Evolutionary conservation across 2,888 invertebrate species (phyloP).

Genomic region (Cryptus viduatorius): DNA sequence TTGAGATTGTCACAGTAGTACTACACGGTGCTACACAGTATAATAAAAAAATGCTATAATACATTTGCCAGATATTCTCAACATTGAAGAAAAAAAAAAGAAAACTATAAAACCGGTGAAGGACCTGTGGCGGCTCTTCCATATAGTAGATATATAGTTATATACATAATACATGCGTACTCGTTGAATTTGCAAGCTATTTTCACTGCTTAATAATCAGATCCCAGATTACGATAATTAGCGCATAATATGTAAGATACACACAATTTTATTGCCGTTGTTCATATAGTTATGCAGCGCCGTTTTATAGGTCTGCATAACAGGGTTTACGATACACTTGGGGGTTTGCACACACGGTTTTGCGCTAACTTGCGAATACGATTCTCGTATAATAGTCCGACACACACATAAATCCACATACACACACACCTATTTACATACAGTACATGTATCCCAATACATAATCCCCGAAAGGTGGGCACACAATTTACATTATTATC

Average conservation of each 20-base stretch:
- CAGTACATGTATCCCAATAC: constrained; percentile 1
- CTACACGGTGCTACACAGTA: not conserved
- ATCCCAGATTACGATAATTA: constrained; percentile 77
- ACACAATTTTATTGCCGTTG: constrained; percentile 64
- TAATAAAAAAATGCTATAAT: not conserved
- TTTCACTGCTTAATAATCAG: constrained; percentile 73
- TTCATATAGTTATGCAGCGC: constrained; percentile 60
- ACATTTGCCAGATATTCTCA: constrained; percentile 38
- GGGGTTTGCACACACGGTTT: constrained; percentile 19
- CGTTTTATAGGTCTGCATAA: constrained; percentile 69
- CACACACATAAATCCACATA: not conserved
- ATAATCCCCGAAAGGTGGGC: constrained; percentile 44
- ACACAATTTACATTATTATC: constrained; percentile 65
- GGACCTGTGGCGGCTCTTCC: constrained; percentile 70
- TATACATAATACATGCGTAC: not conserved
- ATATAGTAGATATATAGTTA: constrained; percentile 10
- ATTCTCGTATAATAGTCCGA: constrained; percentile 22
- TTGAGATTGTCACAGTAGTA: not conserved
- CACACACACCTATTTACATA: not conserved
- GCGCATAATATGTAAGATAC: constrained; percentile 74
- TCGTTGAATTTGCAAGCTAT: constrained; percentile 51
- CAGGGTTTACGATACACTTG: constrained; percentile 63
- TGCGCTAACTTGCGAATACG: constrained; percentile 49
- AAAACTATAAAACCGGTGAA: constrained; percentile 72
- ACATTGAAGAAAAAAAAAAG: constrained; percentile 57